These are phyloP conservation scores for Cyprinodon brontotheroides DNA, from an alignment of 2,113 vertebrate genomes.

Conservation along the genomic window DNA sequence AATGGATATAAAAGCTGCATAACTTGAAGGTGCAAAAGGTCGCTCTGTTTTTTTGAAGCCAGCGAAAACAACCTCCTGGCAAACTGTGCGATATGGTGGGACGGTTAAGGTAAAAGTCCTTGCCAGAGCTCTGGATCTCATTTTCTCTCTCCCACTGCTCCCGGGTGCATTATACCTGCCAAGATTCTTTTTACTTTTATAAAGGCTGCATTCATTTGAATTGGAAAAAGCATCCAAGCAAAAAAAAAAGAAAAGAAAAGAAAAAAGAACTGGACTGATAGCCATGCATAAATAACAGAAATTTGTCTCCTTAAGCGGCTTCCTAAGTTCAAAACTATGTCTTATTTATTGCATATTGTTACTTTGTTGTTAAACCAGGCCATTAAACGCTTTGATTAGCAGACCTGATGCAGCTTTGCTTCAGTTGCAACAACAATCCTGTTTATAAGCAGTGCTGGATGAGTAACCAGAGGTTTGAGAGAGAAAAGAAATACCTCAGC, in stretches of 20 bases:
- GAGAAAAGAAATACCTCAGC: constrained; percentile 62
- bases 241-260: constrained; percentile 5
- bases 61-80: constrained; percentile 68
- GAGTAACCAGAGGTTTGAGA: constrained; percentile 46
- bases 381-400: not conserved
- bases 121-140: constrained; percentile 79
- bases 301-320: constrained; percentile 39
- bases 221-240: constrained; percentile 68
- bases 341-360: constrained; percentile 46
- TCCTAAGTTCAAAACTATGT: constrained; percentile 36
- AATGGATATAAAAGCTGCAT: constrained; percentile 28
- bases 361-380: constrained; percentile 55
- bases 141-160: constrained; percentile 72
- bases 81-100: constrained; percentile 62
- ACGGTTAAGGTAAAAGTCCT: constrained; percentile 68
- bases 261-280: constrained; percentile 53
- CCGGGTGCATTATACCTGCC: constrained; percentile 72
- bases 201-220: constrained; percentile 77
- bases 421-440: constrained; percentile 17
- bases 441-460: constrained; percentile 58
- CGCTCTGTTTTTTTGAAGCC: constrained; percentile 44
- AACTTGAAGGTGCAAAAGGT: constrained; percentile 24
- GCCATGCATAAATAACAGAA: constrained; percentile 44
- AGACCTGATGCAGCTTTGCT: constrained; percentile 15
- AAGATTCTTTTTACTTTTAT: constrained; percentile 69